phyloP scores from a whole-genome alignment of 1,140 invertebrate species.

The Scylla paramamosain region DNA sequence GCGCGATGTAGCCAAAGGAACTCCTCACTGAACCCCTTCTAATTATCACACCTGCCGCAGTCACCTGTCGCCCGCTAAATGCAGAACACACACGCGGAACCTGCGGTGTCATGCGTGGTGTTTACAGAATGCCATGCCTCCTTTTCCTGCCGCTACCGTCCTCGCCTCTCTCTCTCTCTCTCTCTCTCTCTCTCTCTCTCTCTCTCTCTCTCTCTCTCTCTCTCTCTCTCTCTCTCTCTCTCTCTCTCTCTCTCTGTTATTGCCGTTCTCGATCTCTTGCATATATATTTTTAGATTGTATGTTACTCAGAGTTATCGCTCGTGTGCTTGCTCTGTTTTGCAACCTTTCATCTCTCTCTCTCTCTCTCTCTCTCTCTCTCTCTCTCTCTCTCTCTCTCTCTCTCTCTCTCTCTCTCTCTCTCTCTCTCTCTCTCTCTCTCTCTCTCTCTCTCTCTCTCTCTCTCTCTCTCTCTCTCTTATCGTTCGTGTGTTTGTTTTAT shows the following conservation, averaged over 20 bases:
- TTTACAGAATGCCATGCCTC: too few relatives aligned
- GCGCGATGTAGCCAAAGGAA: too few relatives aligned
- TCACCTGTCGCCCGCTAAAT: not conserved
- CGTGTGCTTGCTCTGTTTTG: too few relatives aligned
- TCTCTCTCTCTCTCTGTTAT: not conserved
- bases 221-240: not conserved
- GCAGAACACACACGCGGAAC: too few relatives aligned
- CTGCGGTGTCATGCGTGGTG: too few relatives aligned
- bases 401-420: not conserved
- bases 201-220: not conserved
- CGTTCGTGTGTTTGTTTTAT: not conserved
- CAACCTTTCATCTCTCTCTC: not conserved
- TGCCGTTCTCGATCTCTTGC: not conserved
- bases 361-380: not conserved
- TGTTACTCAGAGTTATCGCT: too few relatives aligned
- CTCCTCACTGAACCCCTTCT: not conserved
- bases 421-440: not conserved
- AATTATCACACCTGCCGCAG: not conserved
- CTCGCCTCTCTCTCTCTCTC: not conserved
- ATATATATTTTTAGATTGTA: too few relatives aligned
- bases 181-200: not conserved
- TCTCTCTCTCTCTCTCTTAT: not conserved
- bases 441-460: not conserved
- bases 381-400: not conserved
- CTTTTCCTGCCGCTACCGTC: not conserved